phyloP scores from a whole-genome alignment of 2,113 vertebrate genomes.

The Agapornis roseicollis region DNA sequence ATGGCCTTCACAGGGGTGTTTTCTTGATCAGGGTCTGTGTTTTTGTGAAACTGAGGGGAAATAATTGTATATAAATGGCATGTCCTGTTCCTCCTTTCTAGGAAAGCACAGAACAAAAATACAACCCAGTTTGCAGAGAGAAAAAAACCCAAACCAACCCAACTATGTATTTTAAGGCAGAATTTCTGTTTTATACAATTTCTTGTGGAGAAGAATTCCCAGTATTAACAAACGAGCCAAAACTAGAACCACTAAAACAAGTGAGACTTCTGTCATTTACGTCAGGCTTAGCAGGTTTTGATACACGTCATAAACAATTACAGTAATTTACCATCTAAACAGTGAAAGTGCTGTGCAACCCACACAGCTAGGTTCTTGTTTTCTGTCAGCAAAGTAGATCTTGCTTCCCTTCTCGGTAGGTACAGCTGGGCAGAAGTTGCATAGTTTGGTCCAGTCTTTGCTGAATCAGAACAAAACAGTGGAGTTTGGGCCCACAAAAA shows the following conservation, averaged over 20 bases:
- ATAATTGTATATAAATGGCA: not conserved
- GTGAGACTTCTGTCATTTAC: not conserved
- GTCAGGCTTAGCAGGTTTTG: slow-evolving; percentile 35
- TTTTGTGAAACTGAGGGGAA: not conserved
- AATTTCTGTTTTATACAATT: not conserved
- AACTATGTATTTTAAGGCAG: not conserved
- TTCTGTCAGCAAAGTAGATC: not conserved
- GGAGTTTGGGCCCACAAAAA: not conserved
- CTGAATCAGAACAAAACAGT: not conserved
- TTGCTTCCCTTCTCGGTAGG: not conserved
- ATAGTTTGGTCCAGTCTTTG: not conserved
- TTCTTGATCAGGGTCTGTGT: not conserved
- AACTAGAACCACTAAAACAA: not conserved
- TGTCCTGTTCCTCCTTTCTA: not conserved
- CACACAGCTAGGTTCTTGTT: not conserved
- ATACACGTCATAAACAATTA: slow-evolving; percentile 7
- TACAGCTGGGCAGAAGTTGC: not conserved
- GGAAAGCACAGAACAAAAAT: not conserved
- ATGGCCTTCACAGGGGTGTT: not conserved
- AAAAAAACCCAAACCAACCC: not conserved
- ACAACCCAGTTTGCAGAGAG: not conserved
- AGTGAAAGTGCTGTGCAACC: slow-evolving; percentile 7
- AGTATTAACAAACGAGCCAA: not conserved
- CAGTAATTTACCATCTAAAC: not conserved
- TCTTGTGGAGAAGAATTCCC: not conserved